Percentiles rank a stretch among this genome's conserved stretches.
Conservation (phyloP, 2,888 invertebrate genomes). For the Torymus tubicola region DNA sequence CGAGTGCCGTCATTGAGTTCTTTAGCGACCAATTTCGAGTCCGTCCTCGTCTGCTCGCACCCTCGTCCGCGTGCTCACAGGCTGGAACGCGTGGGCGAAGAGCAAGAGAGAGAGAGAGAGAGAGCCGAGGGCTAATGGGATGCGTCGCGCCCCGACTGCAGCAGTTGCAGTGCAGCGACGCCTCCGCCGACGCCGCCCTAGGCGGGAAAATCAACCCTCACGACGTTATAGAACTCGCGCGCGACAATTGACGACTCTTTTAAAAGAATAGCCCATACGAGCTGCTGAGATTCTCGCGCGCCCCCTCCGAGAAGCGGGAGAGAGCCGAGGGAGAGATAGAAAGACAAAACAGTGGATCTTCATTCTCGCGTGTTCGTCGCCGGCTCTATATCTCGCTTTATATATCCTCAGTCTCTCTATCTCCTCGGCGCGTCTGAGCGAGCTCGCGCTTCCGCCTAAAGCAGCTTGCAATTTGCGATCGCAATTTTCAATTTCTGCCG, state of each 20-base stretch:
- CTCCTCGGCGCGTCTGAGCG: not conserved
- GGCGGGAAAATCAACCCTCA: conserved; percentile 70
- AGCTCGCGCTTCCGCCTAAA: conserved; percentile 68
- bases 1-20: conserved; percentile 48
- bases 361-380: conserved; percentile 70
- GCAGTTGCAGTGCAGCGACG: conserved; percentile 13
- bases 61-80: conserved; percentile 38
- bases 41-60: conserved; percentile 15
- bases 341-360: conserved; percentile 75
- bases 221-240: conserved; percentile 68
- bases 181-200: conserved; percentile 39
- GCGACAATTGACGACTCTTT: conserved; percentile 74
- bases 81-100: conserved; percentile 38
- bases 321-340: conserved; percentile 59
- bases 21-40: conserved; percentile 56
- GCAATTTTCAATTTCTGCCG: conserved; percentile 77
- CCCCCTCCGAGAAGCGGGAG: conserved; percentile 65
- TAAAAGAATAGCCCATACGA: conserved; percentile 72
- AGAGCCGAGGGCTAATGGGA: conserved; percentile 63
- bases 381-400: conserved; percentile 55
- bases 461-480: conserved; percentile 76
- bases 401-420: conserved; percentile 26
- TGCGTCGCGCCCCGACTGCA: conserved; percentile 59
- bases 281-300: conserved; percentile 56
- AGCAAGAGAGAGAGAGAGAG: conserved; percentile 11